Evolutionary conservation across 2,113 vertebrate genomes (phyloP), one percentile per base, ranked within the genome.

Genomic region (Rhombomys opimus): DNA sequence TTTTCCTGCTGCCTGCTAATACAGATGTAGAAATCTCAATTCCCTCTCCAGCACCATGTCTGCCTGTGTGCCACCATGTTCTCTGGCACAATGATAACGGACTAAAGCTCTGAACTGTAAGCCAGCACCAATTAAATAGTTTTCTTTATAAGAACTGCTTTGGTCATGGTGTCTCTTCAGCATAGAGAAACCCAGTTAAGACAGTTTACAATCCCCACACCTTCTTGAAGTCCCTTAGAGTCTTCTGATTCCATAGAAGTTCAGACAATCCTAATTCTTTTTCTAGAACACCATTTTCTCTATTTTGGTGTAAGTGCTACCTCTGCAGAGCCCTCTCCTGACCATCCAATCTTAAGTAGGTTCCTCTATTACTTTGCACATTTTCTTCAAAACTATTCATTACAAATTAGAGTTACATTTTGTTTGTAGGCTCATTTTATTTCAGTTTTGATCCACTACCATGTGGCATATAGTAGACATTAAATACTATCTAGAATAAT

Each of bases 401-500:
- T 65, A 8, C 2, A 78, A n/a, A 65, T 93, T 50, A n/a, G 30
- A 81, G 32, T 86, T 88, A 22, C 2, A 57, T 77, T 87, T 93
- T 87, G 67, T 88, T 46, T 89, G 13, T 76, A 57, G 9, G 13
- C 88, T 91, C 78, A 46, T 63, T 77, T 73, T 77, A 38, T 90
- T 89, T 94, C 54, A 86, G 4, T 10, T 78, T 84, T 30, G 14
- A 6, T 27, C 72, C 6, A 5, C 15, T 18, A 50, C 38, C 89
- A 14, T 12, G 27, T 92, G 73, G 25, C 9, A 70, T 72, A 54
- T 23, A 13, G 65, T 54, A 92, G 35, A 18, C 73, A 11, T 54
- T 54, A 27, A 41, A 7, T 80, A 92, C 38, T 18, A 30, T 95
- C 18, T 92, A 54, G 25, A 90, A 70, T 75, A 92, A 93, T 85